phyloP scores from a whole-genome alignment of 2,888 invertebrate genomes.

The Melanostoma mellinum region DNA sequence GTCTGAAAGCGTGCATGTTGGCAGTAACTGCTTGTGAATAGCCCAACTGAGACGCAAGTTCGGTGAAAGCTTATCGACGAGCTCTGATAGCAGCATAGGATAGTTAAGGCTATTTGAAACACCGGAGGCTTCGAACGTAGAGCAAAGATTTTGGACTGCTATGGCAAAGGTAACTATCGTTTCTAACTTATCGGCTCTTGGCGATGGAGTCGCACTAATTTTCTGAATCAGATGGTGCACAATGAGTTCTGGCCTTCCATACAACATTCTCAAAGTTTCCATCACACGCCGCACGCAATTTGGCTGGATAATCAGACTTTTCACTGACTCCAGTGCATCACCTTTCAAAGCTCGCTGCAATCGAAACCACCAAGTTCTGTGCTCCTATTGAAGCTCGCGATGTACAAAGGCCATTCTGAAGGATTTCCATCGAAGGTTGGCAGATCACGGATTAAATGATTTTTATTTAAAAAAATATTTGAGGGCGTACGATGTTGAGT shows the following conservation, averaged over 20 bases:
- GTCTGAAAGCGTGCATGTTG: conserved; percentile 16
- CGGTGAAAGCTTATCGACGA: conserved; percentile 39
- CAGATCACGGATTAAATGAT: conserved; percentile 7
- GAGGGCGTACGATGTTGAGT: background rate
- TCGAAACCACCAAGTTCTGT: conserved; percentile 8
- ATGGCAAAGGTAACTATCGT: conserved; percentile 24
- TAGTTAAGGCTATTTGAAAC: conserved; percentile 17
- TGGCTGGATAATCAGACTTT: conserved; percentile 35
- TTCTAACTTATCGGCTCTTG: conserved; percentile 28
- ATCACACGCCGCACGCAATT: conserved; percentile 20
- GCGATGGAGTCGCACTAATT: conserved; percentile 1
- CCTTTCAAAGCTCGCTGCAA: conserved; percentile 18
- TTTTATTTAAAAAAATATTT: conserved; percentile 13
- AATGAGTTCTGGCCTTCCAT: conserved; percentile 29
- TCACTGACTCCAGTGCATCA: conserved; percentile 18
- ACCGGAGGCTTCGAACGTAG: conserved; percentile 20
- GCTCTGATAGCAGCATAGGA: conserved; percentile 37
- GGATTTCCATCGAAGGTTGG: conserved; percentile 17
- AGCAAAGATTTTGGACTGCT: conserved; percentile 33
- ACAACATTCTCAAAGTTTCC: conserved; percentile 14
- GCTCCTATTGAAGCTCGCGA: conserved; percentile 19
- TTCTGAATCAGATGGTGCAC: conserved; percentile 5
- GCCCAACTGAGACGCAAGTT: conserved; percentile 36
- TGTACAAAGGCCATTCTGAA: conserved; percentile 22
- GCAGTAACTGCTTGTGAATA: conserved; percentile 25